Evolutionary conservation across 2,888 invertebrate genomes (phyloP), one percentile per base, ranked within the genome.

Genomic region (Drosophila infuscata): DNA sequence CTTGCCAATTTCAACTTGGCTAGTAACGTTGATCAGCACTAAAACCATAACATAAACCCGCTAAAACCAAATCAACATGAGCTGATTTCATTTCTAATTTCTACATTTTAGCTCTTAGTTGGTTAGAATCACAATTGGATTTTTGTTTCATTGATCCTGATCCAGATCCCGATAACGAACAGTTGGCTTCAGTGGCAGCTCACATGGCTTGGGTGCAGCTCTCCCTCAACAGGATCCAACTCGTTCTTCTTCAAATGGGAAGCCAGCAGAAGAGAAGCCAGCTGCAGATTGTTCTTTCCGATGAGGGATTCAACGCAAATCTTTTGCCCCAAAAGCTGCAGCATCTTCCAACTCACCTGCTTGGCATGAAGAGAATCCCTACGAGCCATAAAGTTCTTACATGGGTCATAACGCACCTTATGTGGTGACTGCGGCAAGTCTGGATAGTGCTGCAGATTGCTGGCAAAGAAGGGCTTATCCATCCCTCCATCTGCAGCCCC

Each of bases 401-500:
- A 7, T 12, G 43, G 12, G 7, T 43, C 41, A 43, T 11, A 43
- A 20, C 5, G 5, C 12, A 20, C 7, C 12, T 7, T 3, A 1
- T 12, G 3, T 20, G 43, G 0, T 7, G 12, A 7, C 20, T 36
- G 36, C 17, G 17, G 17, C 36, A 17, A 9, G 17, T 41, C 2
- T 41, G 38, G 36, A 36, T 3, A n/a, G n/a, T 41, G 1, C 17
- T 9, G 0, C 38, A 43, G 11, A 43, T 43, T 43, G 43, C 43
- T 20, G 43, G 20, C 43, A 20, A 43, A 20, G 20, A 12, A 43
- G 5, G 4, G 0, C 11, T 1, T 0, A 9, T 41, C 38, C 38
- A 4, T 25, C 25, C 25, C 0, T 41, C 4, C 4, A 8, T 2
- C 4, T 41, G 8, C 0, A 38, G 0, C 2, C 0, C 3, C 8